Evolutionary conservation across 2,113 vertebrate genomes (phyloP), one percentile per base, ranked within the genome.

Genomic region (Podocnemis expansa): DNA sequence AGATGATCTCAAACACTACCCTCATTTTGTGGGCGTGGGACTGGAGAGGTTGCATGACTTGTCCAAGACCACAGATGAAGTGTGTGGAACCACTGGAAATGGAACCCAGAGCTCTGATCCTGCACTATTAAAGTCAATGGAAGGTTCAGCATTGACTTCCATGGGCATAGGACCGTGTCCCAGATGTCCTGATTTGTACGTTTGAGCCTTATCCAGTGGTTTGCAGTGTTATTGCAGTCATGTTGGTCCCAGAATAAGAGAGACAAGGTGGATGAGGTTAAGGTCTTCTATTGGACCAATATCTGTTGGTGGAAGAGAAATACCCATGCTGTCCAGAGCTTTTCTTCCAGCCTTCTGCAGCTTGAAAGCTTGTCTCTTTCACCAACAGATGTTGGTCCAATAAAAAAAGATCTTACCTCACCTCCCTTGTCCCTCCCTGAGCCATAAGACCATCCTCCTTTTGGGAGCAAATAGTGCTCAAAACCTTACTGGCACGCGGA

Each of bases 391-490:
- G 34, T 21, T 70, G 17, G 17, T n/a, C 19, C 63, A 70, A 38
- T 38, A 70, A 70, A 70, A 70, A 70, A 70, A 70, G 34, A 70
- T 67, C n/a, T 22, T 70, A 38, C 63, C 17, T 70, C 63, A 19
- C 63, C 19, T n/a, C 19, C 19, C 60, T 70, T 38, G n/a, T 38
- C 19, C n/a, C 63, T n/a, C n/a, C 60, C 34, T 67, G n/a, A 56
- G 47, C 27, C 21, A 6, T 0, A 1, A n/a, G 38, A 29, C 3
- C 51, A 8, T 12, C 92, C 80, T 24, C 22, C 41, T 27, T 38
- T 52, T 78, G 85, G 56, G 24, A 78, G 45, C 22, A 4, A 24
- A 51, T 31, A 51, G 45, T 89, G 55, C 55, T 89, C 60, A 88
- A 80, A 76, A 87, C 43, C n/a, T 24, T 88, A 67, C 21, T 85